Conservation (phyloP, 2,888 invertebrate species). For the Eupithecia abbreviata region DNA sequence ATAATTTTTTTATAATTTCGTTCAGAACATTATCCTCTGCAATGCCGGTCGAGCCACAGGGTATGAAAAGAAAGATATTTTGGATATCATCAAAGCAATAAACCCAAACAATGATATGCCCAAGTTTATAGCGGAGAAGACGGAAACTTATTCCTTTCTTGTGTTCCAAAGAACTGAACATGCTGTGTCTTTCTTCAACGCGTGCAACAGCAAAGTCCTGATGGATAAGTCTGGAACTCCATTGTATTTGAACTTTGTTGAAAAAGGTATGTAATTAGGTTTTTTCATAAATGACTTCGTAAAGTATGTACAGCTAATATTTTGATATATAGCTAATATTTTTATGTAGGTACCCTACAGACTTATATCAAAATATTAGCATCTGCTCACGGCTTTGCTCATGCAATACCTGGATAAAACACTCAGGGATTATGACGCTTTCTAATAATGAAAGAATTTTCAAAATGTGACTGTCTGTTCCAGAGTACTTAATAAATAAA, state of each 20-base stretch:
- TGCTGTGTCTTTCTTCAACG: constrained; percentile 83
- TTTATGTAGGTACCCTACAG: no score
- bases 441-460: not conserved
- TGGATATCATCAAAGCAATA: constrained; percentile 83
- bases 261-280: constrained; percentile 76
- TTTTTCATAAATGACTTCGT: not conserved
- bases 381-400: not conserved
- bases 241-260: constrained; percentile 87
- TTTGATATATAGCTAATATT: no score
- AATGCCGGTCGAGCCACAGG: constrained; percentile 95
- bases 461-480: not conserved
- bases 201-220: constrained; percentile 84
- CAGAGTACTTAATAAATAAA: no score
- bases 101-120: constrained; percentile 80
- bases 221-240: constrained; percentile 84
- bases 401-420: not conserved
- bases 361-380: not conserved
- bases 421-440: not conserved
- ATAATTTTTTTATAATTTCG: constrained; percentile 7
- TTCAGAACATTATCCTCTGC: constrained; percentile 89
- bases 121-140: constrained; percentile 88
- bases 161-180: constrained; percentile 79
- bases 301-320: not conserved
- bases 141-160: constrained; percentile 92
- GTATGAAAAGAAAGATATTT: constrained; percentile 86